These are phyloP conservation scores for Melanargia galathea DNA, from an alignment of 2,888 invertebrate genomes.

Conservation along the genomic window DNA sequence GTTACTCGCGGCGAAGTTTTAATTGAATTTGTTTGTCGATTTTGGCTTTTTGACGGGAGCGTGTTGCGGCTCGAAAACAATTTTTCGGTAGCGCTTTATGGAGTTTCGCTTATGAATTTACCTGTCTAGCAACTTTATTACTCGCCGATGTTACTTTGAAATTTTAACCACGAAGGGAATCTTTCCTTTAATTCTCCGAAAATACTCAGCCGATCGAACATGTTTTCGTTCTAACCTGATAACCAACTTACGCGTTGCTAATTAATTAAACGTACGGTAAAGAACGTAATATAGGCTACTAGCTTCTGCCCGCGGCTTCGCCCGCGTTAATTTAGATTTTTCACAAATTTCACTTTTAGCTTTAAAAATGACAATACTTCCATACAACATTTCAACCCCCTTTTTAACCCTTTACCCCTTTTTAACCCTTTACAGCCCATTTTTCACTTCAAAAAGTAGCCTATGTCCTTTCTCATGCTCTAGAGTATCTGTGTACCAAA, in stretches of 20 bases:
- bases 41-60: slow-evolving; percentile 69
- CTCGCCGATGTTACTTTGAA: slow-evolving; percentile 31
- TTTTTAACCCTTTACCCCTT: too few species aligned
- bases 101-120: slow-evolving; percentile 54
- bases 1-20: slow-evolving; percentile 73
- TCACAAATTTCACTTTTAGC: too few species aligned
- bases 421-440: too few species aligned
- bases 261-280: too few species aligned
- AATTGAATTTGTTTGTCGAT: slow-evolving; percentile 76
- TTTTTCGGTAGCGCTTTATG: slow-evolving; percentile 59
- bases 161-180: slow-evolving; percentile 18
- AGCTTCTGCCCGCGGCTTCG: too few species aligned
- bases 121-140: slow-evolving; percentile 39
- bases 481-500: too few species aligned
- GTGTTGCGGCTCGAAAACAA: slow-evolving; percentile 60
- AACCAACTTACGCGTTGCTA: background rate
- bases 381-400: too few species aligned
- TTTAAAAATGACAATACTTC: too few species aligned
- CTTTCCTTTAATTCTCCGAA: slow-evolving; percentile 14
- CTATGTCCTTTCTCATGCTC: too few species aligned
- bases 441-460: too few species aligned
- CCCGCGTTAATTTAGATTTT: background rate
- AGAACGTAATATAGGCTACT: background rate
- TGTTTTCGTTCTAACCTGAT: slow-evolving; percentile 3
- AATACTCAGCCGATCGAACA: slow-evolving; percentile 9